Evolutionary conservation across 2,797 vertebrate species (phyloP), one percentile per base, ranked within the genome.

Genomic region (Lutjanus campechanus): DNA sequence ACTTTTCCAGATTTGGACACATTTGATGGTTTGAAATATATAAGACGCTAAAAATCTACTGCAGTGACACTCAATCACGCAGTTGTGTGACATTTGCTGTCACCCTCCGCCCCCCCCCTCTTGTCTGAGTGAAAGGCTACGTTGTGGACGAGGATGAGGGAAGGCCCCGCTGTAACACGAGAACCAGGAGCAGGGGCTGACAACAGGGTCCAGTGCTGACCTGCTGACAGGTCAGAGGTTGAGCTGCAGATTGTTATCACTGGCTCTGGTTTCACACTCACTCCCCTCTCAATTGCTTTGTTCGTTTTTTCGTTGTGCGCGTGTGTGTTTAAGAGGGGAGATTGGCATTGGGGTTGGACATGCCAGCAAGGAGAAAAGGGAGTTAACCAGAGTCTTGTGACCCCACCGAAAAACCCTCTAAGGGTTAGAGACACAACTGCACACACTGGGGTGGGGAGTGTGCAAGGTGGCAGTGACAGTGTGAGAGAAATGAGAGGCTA

Each of bases 181-280:
- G 91, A 89, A 77, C 72, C 77, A 82, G 93, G 83, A 93, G 89
- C 87, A 90, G 85, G 80, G 89, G 77, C 91, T 84, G 92, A 93
- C 91, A 88, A 93, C 86, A 20, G 87, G 92, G 84, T 88, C 93
- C 81, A 86, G 88, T 79, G 89, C 91, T 94, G 94, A 94, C 93
- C 94, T 90, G 92, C 93, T 92, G 91, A 93, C 90, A 92, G 95
- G 95, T 95, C 94, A 94, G 89, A 94, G 95, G 95, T 96, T 90
- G 93, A 92, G 92, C 92, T 90, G 85, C 94, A 94, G 94, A 95
- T 94, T 95, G 93, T 96, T 96, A 95, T 96, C 95, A 90, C 90
- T 95, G 93, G 90, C 87, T 96, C 93, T 92, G 91, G 93, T 96
- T 96, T 95, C 95, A 94, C 91, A 91, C 93, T 91, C 91, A 86